Conservation (phyloP, 2,797 vertebrate genomes). For the Manis crassicaudata region DNA sequence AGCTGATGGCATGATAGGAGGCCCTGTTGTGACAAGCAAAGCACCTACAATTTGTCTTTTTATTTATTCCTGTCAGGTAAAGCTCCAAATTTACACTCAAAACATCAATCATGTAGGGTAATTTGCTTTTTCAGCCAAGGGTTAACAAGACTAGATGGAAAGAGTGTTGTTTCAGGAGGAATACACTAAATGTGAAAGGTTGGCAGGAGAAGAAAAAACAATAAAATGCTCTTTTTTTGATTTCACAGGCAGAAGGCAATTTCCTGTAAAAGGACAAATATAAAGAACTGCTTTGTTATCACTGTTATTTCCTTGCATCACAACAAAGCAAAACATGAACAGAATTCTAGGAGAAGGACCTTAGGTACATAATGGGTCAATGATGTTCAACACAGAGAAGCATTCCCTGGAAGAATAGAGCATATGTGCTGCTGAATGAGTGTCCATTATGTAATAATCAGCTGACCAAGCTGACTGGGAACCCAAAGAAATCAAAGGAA, state of each 20-base stretch:
- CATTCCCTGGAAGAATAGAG: neutral
- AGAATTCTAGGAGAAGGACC: neutral
- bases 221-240: conserved; percentile 17
- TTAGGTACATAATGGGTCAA: neutral
- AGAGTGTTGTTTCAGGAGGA: neutral
- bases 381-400: neutral
- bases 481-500: neutral
- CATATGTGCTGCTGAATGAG: neutral
- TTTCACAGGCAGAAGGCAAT: neutral
- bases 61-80: conserved; percentile 61
- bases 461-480: neutral
- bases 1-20: conserved; percentile 58
- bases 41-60: conserved; percentile 62
- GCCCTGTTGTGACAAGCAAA: conserved; percentile 56
- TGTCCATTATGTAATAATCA: neutral
- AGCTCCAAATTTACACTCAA: conserved; percentile 41
- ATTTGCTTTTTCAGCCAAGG: conserved; percentile 38
- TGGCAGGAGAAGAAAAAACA: conserved; percentile 22
- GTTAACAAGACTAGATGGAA: conserved; percentile 30
- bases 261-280: conserved; percentile 45
- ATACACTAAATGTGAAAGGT: neutral
- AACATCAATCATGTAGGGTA: conserved; percentile 21
- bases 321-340: neutral
- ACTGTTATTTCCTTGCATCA: neutral
- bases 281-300: neutral